Percentiles rank a stretch among this genome's conserved stretches.
Conservation (phyloP, 1,140 invertebrate genomes). For the Tigriopus japonicus region DNA sequence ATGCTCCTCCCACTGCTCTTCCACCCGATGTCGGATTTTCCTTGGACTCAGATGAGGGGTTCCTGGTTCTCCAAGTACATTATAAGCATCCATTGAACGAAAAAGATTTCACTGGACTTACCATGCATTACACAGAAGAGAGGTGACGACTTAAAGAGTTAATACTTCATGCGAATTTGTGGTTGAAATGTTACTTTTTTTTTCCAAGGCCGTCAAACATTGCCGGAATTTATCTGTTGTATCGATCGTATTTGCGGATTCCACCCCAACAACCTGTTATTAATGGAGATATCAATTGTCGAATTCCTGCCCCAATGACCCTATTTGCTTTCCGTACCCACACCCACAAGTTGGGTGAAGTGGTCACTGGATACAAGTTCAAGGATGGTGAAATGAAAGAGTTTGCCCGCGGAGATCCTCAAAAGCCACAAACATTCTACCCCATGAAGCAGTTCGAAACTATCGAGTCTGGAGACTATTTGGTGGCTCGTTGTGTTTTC, state of each 20-base stretch:
- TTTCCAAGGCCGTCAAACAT: slow-evolving; percentile 24
- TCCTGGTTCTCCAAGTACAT: slow-evolving; percentile 35
- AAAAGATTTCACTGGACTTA: slow-evolving; percentile 19
- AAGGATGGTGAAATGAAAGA: slow-evolving; percentile 1
- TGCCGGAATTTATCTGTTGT: slow-evolving; percentile 27
- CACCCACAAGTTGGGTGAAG: slow-evolving; percentile 33
- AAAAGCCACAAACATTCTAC: slow-evolving; percentile 33
- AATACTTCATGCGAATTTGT: too few relatives aligned
- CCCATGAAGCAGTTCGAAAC: slow-evolving; percentile 21
- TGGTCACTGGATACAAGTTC: slow-evolving; percentile 16
- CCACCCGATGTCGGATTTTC: slow-evolving; percentile 36
- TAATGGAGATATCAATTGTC: slow-evolving; percentile 20
- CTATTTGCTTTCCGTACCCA: slow-evolving; percentile 40
- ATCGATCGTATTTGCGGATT: slow-evolving; percentile 19
- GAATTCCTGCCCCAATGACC: slow-evolving; percentile 24
- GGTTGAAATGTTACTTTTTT: too few relatives aligned
- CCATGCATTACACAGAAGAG: background rate
- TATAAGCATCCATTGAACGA: slow-evolving; percentile 23
- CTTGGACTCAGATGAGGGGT: slow-evolving; percentile 30
- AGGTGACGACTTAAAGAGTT: too few relatives aligned
- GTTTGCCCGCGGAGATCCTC: slow-evolving; percentile 27
- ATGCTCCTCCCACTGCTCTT: slow-evolving; percentile 35
- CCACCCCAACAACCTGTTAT: slow-evolving; percentile 22
- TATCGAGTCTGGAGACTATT: slow-evolving; percentile 22
- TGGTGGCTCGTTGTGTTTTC: slow-evolving; percentile 23